phyloP scores from a whole-genome alignment of 2,888 invertebrate species.

The Prenolepis imparis region DNA sequence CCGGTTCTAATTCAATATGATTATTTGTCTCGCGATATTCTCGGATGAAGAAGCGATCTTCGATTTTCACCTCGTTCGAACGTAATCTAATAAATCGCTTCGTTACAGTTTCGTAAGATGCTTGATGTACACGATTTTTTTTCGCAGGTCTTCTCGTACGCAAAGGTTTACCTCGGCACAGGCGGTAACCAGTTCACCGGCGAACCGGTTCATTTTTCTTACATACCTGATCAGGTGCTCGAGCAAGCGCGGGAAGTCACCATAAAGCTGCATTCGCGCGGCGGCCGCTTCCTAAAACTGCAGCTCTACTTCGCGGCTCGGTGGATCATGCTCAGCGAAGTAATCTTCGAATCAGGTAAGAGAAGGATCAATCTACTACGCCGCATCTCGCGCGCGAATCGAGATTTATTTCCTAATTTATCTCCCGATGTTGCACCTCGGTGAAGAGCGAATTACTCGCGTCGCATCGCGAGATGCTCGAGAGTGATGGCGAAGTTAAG shows the following conservation, averaged over 20 bases:
- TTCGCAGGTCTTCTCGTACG: constrained; percentile 91
- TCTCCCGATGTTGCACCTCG: constrained; percentile 24
- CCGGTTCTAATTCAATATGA: background rate
- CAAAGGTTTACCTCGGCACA: constrained; percentile 92
- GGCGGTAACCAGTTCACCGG: constrained; percentile 91
- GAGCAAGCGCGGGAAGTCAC: constrained; percentile 94
- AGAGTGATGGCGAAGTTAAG: constrained; percentile 39
- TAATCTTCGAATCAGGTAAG: constrained; percentile 93
- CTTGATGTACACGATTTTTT: background rate
- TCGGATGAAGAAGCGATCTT: constrained; percentile 16
- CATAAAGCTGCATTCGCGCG: constrained; percentile 92
- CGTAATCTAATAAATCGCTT: constrained; percentile 45
- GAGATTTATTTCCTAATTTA: constrained; percentile 48
- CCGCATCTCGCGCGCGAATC: background rate
- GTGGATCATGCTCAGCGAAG: constrained; percentile 95
- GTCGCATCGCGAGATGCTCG: constrained; percentile 30
- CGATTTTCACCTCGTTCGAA: constrained; percentile 49
- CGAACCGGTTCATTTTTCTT: constrained; percentile 91
- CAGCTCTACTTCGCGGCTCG: constrained; percentile 93
- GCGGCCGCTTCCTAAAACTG: constrained; percentile 92
- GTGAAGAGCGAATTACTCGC: constrained; percentile 20
- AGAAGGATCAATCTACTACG: constrained; percentile 43
- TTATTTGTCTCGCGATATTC: background rate
- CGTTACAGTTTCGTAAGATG: constrained; percentile 19
- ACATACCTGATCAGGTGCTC: constrained; percentile 91